Conservation (phyloP, 2,113 vertebrate species). For the Nettapus auritus region DNA sequence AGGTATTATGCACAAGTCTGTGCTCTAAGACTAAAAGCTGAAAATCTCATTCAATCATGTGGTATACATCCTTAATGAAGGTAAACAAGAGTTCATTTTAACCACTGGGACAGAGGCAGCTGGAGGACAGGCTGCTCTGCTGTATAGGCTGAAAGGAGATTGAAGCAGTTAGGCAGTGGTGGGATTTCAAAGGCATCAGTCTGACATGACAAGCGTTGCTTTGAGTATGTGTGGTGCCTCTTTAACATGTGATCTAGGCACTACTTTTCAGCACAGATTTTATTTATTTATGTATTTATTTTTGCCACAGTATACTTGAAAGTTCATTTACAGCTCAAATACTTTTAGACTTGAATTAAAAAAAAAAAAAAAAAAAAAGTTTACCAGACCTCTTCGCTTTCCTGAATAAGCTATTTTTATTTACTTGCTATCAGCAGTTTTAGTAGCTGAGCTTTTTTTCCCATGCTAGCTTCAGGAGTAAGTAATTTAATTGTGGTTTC, state of each 20-base stretch:
- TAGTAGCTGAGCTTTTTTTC: neutral
- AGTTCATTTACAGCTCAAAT: neutral
- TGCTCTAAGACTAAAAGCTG: neutral
- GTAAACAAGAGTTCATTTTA: neutral
- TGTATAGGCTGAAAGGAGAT: neutral
- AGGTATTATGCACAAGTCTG: neutral
- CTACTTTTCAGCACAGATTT: neutral
- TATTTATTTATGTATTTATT: no score
- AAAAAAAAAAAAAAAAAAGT: neutral
- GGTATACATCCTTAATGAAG: neutral
- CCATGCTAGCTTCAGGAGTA: neutral
- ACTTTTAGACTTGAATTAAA: neutral
- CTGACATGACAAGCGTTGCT: neutral
- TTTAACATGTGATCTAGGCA: neutral
- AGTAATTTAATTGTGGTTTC: slow-evolving; percentile 10
- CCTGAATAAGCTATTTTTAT: neutral
- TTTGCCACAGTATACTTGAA: neutral
- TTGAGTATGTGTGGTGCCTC: neutral
- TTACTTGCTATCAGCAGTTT: neutral
- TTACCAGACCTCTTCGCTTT: neutral
- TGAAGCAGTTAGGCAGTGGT: neutral
- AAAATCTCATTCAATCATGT: neutral
- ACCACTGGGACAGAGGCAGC: neutral
- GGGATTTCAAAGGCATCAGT: neutral
- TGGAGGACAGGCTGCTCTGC: neutral